Conservation (phyloP, 35 echinoderm and acorn worm species). For the Ophioderma brevispina region DNA sequence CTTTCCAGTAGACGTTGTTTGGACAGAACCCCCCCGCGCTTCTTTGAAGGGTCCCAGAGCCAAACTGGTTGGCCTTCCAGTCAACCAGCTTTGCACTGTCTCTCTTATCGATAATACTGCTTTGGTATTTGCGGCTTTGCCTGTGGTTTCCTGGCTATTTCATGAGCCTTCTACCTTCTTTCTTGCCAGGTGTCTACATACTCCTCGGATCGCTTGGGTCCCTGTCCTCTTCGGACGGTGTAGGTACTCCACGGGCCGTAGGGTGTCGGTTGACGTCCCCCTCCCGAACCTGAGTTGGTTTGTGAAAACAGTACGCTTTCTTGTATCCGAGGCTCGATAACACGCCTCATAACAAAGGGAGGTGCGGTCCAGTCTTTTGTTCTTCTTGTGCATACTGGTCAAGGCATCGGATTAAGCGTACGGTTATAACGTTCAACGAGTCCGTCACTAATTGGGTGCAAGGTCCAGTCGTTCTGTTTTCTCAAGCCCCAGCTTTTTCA, state of each 20-base stretch:
- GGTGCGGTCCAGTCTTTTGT: conserved; percentile 22
- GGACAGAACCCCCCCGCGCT: conserved; percentile 44
- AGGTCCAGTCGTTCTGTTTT: no score
- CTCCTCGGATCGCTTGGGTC: background rate
- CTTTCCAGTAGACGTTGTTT: conserved; percentile 34
- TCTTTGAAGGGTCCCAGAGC: background rate
- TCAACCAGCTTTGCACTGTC: background rate
- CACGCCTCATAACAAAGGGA: conserved; percentile 35
- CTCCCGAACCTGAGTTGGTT: conserved; percentile 55
- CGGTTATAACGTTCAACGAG: no score
- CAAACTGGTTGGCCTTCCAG: conserved; percentile 10
- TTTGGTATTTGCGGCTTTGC: background rate
- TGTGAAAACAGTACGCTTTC: conserved; percentile 47
- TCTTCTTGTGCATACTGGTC: conserved; percentile 7
- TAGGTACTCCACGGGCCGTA: conserved; percentile 13
- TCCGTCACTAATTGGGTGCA: no score
- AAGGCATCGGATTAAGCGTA: no score
- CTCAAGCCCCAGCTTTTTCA: no score
- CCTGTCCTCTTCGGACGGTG: no score
- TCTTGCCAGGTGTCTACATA: background rate
- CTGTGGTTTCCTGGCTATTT: background rate
- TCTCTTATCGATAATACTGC: background rate
- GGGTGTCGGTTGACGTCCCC: conserved; percentile 7
- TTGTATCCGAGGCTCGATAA: conserved; percentile 38
- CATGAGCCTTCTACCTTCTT: background rate